Evolutionary conservation across 2,888 invertebrate species (phyloP), one percentile per base, ranked within the genome.

Genomic region (Leptopilina myrica): DNA sequence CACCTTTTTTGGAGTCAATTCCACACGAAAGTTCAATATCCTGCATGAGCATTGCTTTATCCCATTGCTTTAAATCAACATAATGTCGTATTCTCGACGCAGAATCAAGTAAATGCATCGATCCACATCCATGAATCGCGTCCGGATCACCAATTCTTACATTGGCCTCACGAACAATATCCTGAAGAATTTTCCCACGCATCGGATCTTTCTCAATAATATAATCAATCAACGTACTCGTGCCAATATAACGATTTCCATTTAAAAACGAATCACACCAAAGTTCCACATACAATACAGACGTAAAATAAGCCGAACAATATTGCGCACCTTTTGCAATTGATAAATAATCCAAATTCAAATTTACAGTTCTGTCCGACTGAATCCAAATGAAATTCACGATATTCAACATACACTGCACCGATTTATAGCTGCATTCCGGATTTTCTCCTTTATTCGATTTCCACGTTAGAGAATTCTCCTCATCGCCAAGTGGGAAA

Each of bases 121-220:
- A 94, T n/a, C 96, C 96, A 90, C 96, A 97, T 1, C 96, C 96
- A 84, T 95, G 94, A 49, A 96, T 92, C 0, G 95, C 96, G 90
- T 97, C 96, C 76, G 93, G 92, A 89, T 96, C 96, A 0, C 96
- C 96, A 79, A 97, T 95, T 67, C 94, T 93, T 49, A 94, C 93
- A 87, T 94, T 96, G 66, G 95, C 94, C 88, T 93, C 93, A 88
- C 94, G 92, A 53, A 95, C 92, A 86, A 95, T 93, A 83, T 92
- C 92, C 85, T 94, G 94, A 40, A 95, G 87, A 40, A 93, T 90
- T 62, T 92, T 92, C 0, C 93, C 93, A 5, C 92, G 92, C 14
- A 89, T 86, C 26, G 92, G 84, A 83, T 91, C 91, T 80, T 93
- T 89, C 6, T 86, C 81, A 83, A 92, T 92, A 15, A 93, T 81